These are phyloP conservation scores for Conops quadrifasciatus DNA, from an alignment of 2,888 invertebrate species.

Conservation along the genomic window DNA sequence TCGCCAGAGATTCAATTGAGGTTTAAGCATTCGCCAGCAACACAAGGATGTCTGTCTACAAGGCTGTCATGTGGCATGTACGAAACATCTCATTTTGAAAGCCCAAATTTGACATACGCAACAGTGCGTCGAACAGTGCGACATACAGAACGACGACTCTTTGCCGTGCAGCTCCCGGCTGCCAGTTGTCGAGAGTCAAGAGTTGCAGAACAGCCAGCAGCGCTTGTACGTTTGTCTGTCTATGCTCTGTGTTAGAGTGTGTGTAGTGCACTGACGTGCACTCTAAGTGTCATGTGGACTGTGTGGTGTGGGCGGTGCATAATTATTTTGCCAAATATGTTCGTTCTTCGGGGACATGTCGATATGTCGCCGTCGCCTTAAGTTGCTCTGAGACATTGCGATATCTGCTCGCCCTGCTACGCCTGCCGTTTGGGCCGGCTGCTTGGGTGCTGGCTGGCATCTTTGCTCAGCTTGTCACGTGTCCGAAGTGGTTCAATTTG, in stretches of 20 bases:
- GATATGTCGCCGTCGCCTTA: background rate
- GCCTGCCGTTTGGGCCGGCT: slow-evolving; percentile 20
- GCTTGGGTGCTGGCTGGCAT: slow-evolving; percentile 8
- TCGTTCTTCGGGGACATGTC: slow-evolving; percentile 10
- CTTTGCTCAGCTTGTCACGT: slow-evolving; percentile 21
- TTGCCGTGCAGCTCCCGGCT: background rate
- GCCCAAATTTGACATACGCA: too few species aligned
- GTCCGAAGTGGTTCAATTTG: slow-evolving; percentile 30
- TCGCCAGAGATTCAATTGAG: slow-evolving; percentile 27
- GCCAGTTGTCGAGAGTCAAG: slow-evolving; percentile 1
- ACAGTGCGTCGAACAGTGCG: background rate
- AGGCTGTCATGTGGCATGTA: too few species aligned
- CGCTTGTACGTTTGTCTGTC: background rate
- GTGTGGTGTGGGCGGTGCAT: slow-evolving; percentile 17
- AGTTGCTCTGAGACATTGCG: background rate
- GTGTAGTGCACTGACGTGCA: slow-evolving; percentile 11
- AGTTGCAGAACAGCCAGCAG: background rate
- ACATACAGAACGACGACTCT: background rate
- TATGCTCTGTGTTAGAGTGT: background rate
- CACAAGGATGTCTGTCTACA: background rate
- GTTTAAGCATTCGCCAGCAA: slow-evolving; percentile 9
- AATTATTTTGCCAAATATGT: slow-evolving; percentile 34
- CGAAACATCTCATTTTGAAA: too few species aligned
- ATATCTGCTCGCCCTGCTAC: too few species aligned
- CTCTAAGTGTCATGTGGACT: slow-evolving; percentile 9